Conservation (phyloP, 1,140 invertebrate genomes). For the Pseudomyrmex concolor region DNA sequence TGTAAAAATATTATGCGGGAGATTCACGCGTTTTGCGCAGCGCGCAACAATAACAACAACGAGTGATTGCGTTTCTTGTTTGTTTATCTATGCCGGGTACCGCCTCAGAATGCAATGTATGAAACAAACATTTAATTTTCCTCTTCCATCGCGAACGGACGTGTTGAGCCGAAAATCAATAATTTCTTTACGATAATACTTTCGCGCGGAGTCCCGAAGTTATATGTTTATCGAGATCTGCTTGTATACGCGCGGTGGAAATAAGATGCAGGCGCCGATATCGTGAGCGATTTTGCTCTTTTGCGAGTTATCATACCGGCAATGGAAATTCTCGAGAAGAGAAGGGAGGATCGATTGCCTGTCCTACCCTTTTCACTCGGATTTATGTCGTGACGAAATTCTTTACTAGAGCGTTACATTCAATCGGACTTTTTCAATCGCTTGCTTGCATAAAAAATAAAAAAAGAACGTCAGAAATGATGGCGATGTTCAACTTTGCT, state of each 20-base stretch:
- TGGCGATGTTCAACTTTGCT: neutral
- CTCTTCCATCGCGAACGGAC: conserved; percentile 1
- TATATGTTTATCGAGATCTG: conserved; percentile 9
- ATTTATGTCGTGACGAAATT: conserved; percentile 37
- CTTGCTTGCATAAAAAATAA: neutral
- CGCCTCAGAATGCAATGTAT: neutral
- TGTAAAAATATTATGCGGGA: neutral
- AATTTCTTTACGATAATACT: conserved; percentile 27
- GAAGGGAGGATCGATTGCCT: conserved; percentile 9
- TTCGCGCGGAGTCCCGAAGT: neutral
- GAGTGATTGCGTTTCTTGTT: conserved; percentile 32
- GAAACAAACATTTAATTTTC: conserved; percentile 59
- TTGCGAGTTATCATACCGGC: neutral
- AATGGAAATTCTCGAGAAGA: neutral
- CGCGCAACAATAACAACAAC: conserved; percentile 1
- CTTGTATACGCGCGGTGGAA: neutral
- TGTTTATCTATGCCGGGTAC: conserved; percentile 14
- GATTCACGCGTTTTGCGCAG: neutral
- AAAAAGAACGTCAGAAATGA: neutral
- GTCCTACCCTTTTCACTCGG: conserved; percentile 19
- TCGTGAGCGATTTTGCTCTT: conserved; percentile 27
- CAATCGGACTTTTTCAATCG: conserved; percentile 1
- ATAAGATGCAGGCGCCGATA: conserved; percentile 11
- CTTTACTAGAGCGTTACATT: conserved; percentile 5
- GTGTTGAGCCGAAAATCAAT: conserved; percentile 5